Evolutionary conservation across 2,888 invertebrate species (phyloP).

Genomic region (Strigamia transsilvanica): DNA sequence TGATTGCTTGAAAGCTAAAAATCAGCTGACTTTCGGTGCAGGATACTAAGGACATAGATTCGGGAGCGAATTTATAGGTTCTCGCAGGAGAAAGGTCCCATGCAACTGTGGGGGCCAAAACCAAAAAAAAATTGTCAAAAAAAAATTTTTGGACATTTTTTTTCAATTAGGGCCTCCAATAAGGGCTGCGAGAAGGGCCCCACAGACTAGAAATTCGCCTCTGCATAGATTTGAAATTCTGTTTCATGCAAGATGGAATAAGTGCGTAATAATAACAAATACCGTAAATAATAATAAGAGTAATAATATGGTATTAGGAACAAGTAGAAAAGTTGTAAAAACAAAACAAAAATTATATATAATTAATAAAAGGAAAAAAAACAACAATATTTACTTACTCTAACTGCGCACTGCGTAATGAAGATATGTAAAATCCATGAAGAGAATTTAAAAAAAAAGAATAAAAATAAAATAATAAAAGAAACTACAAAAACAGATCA

Average conservation of each 20-base stretch:
- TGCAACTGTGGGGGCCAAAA: too few species aligned
- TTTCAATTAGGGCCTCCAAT: too few species aligned
- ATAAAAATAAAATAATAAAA: slow-evolving; percentile 50
- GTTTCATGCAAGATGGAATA: not conserved
- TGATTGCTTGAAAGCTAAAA: too few species aligned
- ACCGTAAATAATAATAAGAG: not conserved
- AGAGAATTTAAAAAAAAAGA: slow-evolving; percentile 50
- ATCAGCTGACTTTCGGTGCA: too few species aligned
- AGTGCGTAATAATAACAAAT: not conserved
- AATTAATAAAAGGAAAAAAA: not conserved
- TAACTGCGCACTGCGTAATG: slow-evolving; percentile 54
- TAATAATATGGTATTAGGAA: not conserved
- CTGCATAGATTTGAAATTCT: not conserved
- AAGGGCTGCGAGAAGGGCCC: too few species aligned
- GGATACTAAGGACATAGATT: too few species aligned
- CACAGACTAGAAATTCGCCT: too few species aligned
- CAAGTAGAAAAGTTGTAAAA: not conserved
- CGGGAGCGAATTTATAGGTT: too few species aligned
- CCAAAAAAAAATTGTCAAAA: too few species aligned
- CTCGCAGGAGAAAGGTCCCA: too few species aligned
- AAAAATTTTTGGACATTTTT: too few species aligned
- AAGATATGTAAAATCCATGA: slow-evolving; percentile 1
- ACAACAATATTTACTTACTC: slow-evolving; percentile 53
- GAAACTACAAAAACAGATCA: slow-evolving; percentile 37
- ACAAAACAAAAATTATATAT: not conserved